Percentiles rank a stretch among this genome's conserved stretches.
These are phyloP conservation scores for Trichechus manatus DNA, from an alignment of 2,113 vertebrate species.

Conservation along the genomic window DNA sequence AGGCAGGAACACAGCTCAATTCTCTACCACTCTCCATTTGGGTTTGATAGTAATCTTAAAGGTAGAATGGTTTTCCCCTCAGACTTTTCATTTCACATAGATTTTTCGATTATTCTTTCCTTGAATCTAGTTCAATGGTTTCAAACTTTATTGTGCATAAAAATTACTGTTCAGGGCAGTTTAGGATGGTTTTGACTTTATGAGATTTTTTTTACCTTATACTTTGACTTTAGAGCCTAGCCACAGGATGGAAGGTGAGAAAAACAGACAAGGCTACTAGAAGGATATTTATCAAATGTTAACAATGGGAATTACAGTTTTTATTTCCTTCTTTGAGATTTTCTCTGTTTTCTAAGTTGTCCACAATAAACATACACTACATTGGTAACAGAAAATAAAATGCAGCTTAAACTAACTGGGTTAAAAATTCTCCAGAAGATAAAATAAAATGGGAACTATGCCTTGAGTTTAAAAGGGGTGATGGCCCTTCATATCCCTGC, in stretches of 20 bases:
- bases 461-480: conserved; percentile 40
- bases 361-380: conserved; percentile 46
- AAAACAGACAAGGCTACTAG: neutral
- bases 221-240: conserved; percentile 38
- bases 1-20: neutral
- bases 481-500: conserved; percentile 46
- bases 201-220: neutral
- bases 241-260: neutral
- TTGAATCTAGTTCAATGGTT: conserved; percentile 13
- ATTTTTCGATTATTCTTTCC: conserved; percentile 26
- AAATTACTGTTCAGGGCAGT: neutral
- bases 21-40: neutral
- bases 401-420: conserved; percentile 24
- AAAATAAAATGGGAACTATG: conserved; percentile 42
- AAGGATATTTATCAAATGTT: conserved; percentile 20
- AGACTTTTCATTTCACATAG: conserved; percentile 40
- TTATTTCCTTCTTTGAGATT: conserved; percentile 48
- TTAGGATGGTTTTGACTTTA: conserved; percentile 18
- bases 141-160: conserved; percentile 20
- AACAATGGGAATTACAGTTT: conserved; percentile 21
- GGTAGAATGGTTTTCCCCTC: neutral
- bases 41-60: conserved; percentile 55
- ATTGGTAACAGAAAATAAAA: conserved; percentile 59
- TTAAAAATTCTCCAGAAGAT: conserved; percentile 48
- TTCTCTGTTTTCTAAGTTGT: conserved; percentile 50